Conservation (phyloP, 2,113 vertebrate species). For the Marcusenius ussheri region DNA sequence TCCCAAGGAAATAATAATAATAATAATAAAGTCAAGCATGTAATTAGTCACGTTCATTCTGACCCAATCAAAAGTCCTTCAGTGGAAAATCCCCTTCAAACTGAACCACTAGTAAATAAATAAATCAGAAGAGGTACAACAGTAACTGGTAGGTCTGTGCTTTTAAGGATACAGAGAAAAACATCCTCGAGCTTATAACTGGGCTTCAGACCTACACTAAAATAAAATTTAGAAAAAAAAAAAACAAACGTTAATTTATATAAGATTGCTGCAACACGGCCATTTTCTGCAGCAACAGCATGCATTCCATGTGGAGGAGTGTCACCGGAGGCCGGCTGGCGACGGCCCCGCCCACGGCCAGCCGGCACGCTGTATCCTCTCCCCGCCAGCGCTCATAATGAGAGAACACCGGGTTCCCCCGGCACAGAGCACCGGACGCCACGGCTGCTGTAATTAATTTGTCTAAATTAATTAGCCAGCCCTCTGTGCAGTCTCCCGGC, state of each 20-base stretch:
- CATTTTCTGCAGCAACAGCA: neutral
- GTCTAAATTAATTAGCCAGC: constrained; percentile 59
- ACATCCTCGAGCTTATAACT: neutral
- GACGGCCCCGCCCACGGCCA: constrained; percentile 12
- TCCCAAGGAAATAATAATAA: neutral
- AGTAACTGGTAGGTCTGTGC: neutral
- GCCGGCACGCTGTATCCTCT: constrained; percentile 34
- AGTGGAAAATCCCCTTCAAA: neutral
- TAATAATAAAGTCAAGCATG: neutral
- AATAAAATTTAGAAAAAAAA: neutral
- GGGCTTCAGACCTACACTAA: neutral
- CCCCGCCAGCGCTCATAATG: constrained; percentile 54
- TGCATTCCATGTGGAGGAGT: neutral
- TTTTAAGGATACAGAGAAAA: neutral
- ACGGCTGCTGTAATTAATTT: constrained; percentile 45
- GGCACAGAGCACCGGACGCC: constrained; percentile 30
- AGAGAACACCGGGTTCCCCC: constrained; percentile 60
- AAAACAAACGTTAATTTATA: neutral
- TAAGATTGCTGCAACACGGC: neutral
- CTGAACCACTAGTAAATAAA: neutral
- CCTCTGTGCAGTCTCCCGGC: constrained; percentile 42
- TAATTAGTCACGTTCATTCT: neutral
- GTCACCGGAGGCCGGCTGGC: neutral
- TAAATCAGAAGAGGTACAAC: neutral
- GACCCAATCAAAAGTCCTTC: neutral